Evolutionary conservation across 2,888 invertebrate species (phyloP).

Genomic region (Hirtodrosophila duncani): DNA sequence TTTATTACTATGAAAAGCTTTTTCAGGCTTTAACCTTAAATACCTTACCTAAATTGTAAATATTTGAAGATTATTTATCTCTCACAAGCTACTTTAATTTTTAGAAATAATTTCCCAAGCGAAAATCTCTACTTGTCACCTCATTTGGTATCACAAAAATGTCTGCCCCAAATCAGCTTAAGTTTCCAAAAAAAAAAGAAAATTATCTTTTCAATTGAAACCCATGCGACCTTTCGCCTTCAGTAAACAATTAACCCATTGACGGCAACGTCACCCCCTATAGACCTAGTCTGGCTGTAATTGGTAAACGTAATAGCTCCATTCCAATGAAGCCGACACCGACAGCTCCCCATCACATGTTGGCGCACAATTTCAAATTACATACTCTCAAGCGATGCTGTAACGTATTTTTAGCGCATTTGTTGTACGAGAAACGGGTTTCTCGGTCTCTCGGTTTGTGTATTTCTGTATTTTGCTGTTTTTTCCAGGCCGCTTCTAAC

Average conservation of each 20-base stretch:
- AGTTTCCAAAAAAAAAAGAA: too few relatives aligned
- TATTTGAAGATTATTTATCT: too few relatives aligned
- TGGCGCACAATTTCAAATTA: slow-evolving; percentile 33
- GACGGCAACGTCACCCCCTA: slow-evolving; percentile 18
- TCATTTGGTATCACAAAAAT: too few relatives aligned
- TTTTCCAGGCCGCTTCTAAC: slow-evolving; percentile 26
- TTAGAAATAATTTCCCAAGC: too few relatives aligned
- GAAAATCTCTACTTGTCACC: too few relatives aligned
- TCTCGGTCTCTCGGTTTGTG: slow-evolving; percentile 40
- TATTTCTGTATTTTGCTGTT: slow-evolving; percentile 1
- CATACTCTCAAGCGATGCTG: slow-evolving; percentile 48
- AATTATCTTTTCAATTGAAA: slow-evolving; percentile 31
- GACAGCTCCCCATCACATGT: slow-evolving; percentile 17
- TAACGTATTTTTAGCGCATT: slow-evolving; percentile 66
- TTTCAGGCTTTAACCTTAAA: too few relatives aligned
- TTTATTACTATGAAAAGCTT: too few relatives aligned
- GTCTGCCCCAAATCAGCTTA: too few relatives aligned
- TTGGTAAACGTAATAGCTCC: slow-evolving; percentile 17
- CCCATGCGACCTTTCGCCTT: slow-evolving; percentile 33
- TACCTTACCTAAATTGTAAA: too few relatives aligned
- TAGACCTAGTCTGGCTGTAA: slow-evolving; percentile 27
- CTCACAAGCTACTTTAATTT: too few relatives aligned
- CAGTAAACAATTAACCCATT: slow-evolving; percentile 35
- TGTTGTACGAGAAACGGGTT: slow-evolving; percentile 50
- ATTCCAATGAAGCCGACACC: slow-evolving; percentile 13